phyloP scores from a whole-genome alignment of 2,797 vertebrate species.

The Leptodactylus fallax region DNA sequence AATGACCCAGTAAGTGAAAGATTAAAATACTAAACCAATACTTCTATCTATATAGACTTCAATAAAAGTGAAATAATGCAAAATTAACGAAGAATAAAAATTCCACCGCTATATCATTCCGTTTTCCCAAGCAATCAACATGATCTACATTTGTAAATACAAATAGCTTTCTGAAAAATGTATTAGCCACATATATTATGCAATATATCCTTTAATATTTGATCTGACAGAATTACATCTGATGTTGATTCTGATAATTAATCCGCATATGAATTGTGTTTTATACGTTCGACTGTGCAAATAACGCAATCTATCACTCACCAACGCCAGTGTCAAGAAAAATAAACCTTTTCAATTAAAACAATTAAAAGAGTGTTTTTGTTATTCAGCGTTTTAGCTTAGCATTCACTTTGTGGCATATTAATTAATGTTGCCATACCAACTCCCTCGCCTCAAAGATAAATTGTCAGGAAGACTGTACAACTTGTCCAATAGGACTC shows the following conservation, averaged over 20 bases:
- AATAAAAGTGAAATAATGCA: background rate
- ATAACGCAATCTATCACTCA: background rate
- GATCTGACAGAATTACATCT: constrained; percentile 17
- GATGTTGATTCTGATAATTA: constrained; percentile 24
- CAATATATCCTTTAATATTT: constrained; percentile 21
- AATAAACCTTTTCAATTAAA: constrained; percentile 31
- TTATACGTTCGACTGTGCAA: background rate
- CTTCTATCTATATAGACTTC: background rate
- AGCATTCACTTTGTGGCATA: constrained; percentile 58
- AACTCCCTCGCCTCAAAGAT: constrained; percentile 57
- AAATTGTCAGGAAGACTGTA: constrained; percentile 63
- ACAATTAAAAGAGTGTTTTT: constrained; percentile 50
- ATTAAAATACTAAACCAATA: background rate
- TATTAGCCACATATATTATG: constrained; percentile 34
- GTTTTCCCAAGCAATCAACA: background rate
- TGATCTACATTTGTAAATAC: constrained; percentile 37
- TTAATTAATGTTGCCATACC: constrained; percentile 64
- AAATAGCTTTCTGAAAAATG: constrained; percentile 25
- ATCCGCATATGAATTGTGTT: background rate
- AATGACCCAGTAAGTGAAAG: background rate
- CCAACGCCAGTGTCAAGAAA: background rate
- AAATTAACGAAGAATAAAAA: background rate
- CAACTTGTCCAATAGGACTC: constrained; percentile 63
- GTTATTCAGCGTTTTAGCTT: constrained; percentile 40
- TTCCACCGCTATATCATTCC: background rate